Conservation (phyloP, 2,888 invertebrate genomes). For the Agriopis marginaria region DNA sequence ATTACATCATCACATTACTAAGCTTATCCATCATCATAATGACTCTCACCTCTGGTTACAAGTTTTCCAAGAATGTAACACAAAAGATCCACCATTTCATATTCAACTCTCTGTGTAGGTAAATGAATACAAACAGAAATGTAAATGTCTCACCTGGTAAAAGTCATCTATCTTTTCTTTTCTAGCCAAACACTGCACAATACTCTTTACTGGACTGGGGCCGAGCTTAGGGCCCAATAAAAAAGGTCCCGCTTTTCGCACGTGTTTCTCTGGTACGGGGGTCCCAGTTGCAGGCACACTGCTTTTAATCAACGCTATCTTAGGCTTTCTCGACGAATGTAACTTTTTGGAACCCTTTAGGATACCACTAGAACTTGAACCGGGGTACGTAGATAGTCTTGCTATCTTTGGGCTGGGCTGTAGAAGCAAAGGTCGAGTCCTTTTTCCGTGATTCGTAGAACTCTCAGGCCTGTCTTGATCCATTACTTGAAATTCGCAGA, state of each 20-base stretch:
- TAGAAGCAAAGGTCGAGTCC: conserved; percentile 78
- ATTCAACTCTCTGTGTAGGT: not conserved
- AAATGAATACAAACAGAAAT: conserved; percentile 74
- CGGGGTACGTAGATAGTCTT: conserved; percentile 69
- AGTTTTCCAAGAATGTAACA: not conserved
- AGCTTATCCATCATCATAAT: not conserved
- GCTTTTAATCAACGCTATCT: conserved; percentile 65
- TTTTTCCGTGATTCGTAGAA: conserved; percentile 76
- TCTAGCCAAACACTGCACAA: conserved; percentile 91
- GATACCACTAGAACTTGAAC: conserved; percentile 61
- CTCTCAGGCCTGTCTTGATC: conserved; percentile 77
- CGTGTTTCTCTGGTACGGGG: conserved; percentile 80
- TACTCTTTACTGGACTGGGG: conserved; percentile 91
- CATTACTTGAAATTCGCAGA: conserved; percentile 57
- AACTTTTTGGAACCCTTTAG: conserved; percentile 65
- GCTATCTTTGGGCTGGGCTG: conserved; percentile 77
- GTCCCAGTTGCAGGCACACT: conserved; percentile 83
- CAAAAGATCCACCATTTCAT: conserved; percentile 10
- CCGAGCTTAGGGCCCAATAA: conserved; percentile 90
- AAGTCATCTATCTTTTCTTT: conserved; percentile 90
- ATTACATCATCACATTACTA: not conserved
- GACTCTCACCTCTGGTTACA: too few species aligned
- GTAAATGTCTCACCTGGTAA: conserved; percentile 80
- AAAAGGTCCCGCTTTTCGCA: conserved; percentile 89
- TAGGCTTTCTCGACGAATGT: conserved; percentile 61